Evolutionary conservation across 1,140 invertebrate species (phyloP).

Genomic region (Microplitis mediator): DNA sequence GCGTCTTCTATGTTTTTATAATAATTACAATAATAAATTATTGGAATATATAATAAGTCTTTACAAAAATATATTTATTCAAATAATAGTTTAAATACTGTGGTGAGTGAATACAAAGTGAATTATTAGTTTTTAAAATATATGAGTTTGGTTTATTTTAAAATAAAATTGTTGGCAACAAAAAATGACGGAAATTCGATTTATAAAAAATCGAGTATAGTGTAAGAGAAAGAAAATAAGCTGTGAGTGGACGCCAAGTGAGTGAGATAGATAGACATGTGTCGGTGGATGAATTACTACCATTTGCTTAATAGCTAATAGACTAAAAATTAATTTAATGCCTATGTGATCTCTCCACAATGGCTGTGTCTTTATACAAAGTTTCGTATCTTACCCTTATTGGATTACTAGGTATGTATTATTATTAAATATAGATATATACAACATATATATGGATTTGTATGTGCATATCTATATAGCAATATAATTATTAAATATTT

Average conservation of each 20-base stretch:
- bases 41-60: constrained; percentile 11
- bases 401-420: constrained; percentile 51
- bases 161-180: neutral
- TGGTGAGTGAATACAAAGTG: neutral
- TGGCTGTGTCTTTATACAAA: constrained; percentile 52
- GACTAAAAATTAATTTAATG: constrained; percentile 56
- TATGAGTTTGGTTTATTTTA: too few species aligned
- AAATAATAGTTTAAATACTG: too few species aligned
- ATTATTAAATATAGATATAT: neutral
- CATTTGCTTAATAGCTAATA: constrained; percentile 55
- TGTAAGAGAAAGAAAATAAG: constrained; percentile 32
- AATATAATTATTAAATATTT: neutral
- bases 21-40: constrained; percentile 31
- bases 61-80: neutral
- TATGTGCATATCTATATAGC: too few species aligned
- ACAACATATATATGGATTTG: too few species aligned
- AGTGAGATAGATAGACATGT: constrained; percentile 41
- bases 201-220: constrained; percentile 28
- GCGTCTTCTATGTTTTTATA: constrained; percentile 32
- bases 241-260: neutral
- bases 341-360: constrained; percentile 52
- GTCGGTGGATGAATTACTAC: constrained; percentile 53
- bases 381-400: constrained; percentile 48
- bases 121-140: neutral
- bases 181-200: constrained; percentile 38